These are phyloP conservation scores for Paracyclopina nana DNA, from an alignment of 1,140 invertebrate species.

Conservation along the genomic window DNA sequence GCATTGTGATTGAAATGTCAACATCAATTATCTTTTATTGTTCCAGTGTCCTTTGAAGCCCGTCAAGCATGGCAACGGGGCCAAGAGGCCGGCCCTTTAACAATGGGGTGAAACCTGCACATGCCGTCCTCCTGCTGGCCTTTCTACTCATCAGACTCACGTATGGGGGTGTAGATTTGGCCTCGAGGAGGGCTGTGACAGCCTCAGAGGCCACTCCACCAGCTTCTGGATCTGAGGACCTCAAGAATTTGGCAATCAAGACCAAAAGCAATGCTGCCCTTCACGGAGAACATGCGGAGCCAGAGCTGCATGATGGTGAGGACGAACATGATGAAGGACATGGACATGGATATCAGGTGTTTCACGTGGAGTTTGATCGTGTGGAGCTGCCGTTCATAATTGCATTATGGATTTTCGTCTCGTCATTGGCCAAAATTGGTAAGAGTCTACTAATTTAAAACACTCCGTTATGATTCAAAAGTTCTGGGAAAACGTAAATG, in stretches of 20 bases:
- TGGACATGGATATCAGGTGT: conserved; percentile 12
- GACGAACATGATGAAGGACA: not conserved
- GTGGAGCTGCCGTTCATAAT: conserved; percentile 83
- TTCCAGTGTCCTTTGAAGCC: too few relatives aligned
- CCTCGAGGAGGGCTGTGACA: too few relatives aligned
- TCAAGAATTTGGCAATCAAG: not conserved
- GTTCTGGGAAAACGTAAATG: too few relatives aligned
- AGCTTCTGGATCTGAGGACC: too few relatives aligned
- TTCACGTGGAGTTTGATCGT: conserved; percentile 51
- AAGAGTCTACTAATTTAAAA: conserved; percentile 23
- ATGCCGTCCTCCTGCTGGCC: not conserved
- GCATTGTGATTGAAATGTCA: too few relatives aligned
- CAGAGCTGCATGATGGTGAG: not conserved
- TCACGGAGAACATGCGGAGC: not conserved
- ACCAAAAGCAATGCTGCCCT: not conserved
- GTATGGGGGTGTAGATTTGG: too few relatives aligned
- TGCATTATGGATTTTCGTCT: conserved; percentile 80
- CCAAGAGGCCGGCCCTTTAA: too few relatives aligned
- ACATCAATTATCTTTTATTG: too few relatives aligned
- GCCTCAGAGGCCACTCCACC: too few relatives aligned
- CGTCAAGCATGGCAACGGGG: too few relatives aligned
- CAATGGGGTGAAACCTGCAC: not conserved
- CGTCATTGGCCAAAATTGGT: conserved; percentile 87
- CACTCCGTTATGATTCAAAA: too few relatives aligned
- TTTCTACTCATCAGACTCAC: not conserved